A percentile compares a stretch with the other conserved stretches of the same genome.
Evolutionary conservation across 2,797 vertebrate species (phyloP).

Genomic region (Paedocypris micromegethes): DNA sequence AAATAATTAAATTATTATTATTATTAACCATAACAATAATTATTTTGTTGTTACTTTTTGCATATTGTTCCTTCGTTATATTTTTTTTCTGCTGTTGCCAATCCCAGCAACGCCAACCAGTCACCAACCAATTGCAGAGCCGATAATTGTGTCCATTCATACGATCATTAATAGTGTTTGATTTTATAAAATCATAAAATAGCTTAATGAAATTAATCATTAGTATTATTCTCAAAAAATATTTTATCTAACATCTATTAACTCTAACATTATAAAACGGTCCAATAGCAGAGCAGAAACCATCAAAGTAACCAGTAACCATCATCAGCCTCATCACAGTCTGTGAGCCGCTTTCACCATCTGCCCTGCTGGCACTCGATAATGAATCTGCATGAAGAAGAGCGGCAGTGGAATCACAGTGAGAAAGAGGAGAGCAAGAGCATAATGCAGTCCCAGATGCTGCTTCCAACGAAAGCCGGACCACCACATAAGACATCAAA

Average conservation of each 20-base stretch:
- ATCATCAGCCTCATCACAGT: slow-evolving; percentile 28
- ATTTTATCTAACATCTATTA: neutral
- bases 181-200: too few relatives aligned
- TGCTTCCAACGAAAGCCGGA: slow-evolving; percentile 33
- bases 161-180: too few relatives aligned
- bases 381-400: slow-evolving; percentile 36
- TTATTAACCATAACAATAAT: too few relatives aligned
- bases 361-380: slow-evolving; percentile 39
- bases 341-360: slow-evolving; percentile 36
- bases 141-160: too few relatives aligned
- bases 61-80: too few relatives aligned
- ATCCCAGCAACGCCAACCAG: too few relatives aligned
- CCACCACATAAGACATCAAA: slow-evolving; percentile 28
- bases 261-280: slow-evolving; percentile 17
- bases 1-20: too few relatives aligned
- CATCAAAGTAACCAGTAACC: slow-evolving; percentile 27
- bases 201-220: too few relatives aligned
- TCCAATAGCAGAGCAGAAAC: slow-evolving; percentile 13
- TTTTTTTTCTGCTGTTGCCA: too few relatives aligned
- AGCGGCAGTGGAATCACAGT: slow-evolving; percentile 23
- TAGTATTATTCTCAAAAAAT: too few relatives aligned
- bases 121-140: too few relatives aligned
- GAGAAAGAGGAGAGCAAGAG: slow-evolving; percentile 19
- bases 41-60: too few relatives aligned
- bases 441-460: slow-evolving; percentile 36